Evolutionary conservation across 1,140 invertebrate species (phyloP).

Genomic region (Phenacoccus solenopsis): DNA sequence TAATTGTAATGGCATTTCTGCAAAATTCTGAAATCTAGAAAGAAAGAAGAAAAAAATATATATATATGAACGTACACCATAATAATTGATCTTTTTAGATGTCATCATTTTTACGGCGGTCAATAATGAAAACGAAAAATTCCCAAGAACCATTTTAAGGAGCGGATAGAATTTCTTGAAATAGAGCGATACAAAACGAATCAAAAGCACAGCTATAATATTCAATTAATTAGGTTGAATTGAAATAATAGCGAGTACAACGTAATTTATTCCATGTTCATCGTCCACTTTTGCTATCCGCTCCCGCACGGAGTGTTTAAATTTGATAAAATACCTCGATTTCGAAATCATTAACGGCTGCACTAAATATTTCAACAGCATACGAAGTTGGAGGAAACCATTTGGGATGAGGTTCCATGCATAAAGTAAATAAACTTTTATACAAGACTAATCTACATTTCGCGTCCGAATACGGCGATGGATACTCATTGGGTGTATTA

Average conservation of each 20-base stretch:
- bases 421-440: not conserved
- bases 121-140: too few relatives aligned
- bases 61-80: too few relatives aligned
- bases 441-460: not conserved
- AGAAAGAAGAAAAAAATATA: not conserved
- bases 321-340: not conserved
- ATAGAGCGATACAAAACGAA: too few relatives aligned
- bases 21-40: not conserved
- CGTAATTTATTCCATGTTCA: too few relatives aligned
- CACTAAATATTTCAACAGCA: not conserved
- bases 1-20: not conserved
- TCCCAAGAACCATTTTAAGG: too few relatives aligned
- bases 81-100: too few relatives aligned
- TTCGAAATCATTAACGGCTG: not conserved
- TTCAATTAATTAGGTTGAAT: too few relatives aligned
- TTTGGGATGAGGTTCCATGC: not conserved
- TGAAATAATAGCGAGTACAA: too few relatives aligned
- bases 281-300: too few relatives aligned
- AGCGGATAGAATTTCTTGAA: not conserved
- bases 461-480: not conserved
- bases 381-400: not conserved
- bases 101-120: too few relatives aligned
- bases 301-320: too few relatives aligned
- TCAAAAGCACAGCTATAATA: too few relatives aligned
- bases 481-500: not conserved